Percentiles rank a stretch among this genome's conserved stretches.
These are phyloP conservation scores for Sebastolobus altivelis DNA, from an alignment of 2,797 vertebrate genomes.

Conservation along the genomic window DNA sequence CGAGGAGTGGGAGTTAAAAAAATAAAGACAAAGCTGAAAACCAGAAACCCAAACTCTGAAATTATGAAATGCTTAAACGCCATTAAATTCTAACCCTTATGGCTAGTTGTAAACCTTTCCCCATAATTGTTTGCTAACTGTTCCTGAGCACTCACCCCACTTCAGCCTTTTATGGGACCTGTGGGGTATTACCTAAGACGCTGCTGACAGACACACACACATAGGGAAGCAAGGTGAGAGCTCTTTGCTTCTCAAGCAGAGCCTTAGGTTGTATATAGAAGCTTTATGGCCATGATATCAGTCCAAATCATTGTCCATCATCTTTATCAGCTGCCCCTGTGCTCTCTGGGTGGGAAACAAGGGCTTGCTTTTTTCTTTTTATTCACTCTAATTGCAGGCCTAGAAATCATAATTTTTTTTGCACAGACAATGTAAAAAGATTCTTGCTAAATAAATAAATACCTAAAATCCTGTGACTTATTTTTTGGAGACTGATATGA, in stretches of 20 bases:
- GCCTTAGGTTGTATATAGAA: background rate
- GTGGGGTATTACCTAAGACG: background rate
- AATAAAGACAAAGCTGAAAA: background rate
- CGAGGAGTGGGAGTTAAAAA: background rate
- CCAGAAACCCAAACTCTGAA: background rate
- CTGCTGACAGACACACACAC: slow-evolving; percentile 1
- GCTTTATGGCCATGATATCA: slow-evolving; percentile 8
- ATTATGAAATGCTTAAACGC: slow-evolving; percentile 7
- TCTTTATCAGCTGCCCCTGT: slow-evolving; percentile 3
- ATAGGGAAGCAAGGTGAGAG: slow-evolving; percentile 8
- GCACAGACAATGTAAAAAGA: background rate
- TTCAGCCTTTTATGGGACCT: slow-evolving; percentile 6
- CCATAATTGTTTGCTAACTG: background rate
- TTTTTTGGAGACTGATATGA: background rate
- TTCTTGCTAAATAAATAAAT: background rate
- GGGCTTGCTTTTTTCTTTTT: background rate
- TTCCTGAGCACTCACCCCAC: slow-evolving; percentile 13
- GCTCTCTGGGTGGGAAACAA: background rate
- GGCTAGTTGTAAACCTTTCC: background rate
- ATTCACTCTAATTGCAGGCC: background rate
- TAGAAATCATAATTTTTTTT: background rate
- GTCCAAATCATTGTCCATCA: slow-evolving; percentile 13
- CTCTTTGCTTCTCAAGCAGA: slow-evolving; percentile 12
- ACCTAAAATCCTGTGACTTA: background rate
- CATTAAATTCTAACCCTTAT: slow-evolving; percentile 6